A percentile compares a stretch with the other conserved stretches of the same genome.
phyloP scores from a whole-genome alignment of 2,888 invertebrate species.

The Lacanobia oleracea region DNA sequence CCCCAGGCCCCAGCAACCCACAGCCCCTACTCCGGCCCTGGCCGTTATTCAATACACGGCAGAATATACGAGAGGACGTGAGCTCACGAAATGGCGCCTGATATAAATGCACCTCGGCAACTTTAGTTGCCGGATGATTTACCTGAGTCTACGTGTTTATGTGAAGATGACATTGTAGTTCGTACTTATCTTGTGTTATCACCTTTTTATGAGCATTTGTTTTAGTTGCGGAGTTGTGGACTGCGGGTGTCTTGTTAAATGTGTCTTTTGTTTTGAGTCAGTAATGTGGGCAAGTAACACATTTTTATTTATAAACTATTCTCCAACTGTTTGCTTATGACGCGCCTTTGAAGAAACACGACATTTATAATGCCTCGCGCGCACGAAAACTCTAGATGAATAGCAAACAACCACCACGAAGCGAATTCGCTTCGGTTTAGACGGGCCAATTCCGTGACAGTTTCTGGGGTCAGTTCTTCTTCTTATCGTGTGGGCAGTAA shows the following conservation, averaged over 20 bases:
- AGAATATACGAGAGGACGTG: conserved; percentile 62
- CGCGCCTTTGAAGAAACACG: too few species aligned
- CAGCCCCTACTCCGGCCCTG: conserved; percentile 51
- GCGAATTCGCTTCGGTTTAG: too few species aligned
- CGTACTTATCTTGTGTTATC: conserved; percentile 37
- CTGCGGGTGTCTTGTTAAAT: conserved; percentile 6
- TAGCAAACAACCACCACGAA: too few species aligned
- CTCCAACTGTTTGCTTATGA: too few species aligned
- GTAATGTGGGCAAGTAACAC: not conserved
- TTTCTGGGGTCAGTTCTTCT: too few species aligned
- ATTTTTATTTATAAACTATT: not conserved
- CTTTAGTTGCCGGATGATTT: conserved; percentile 53
- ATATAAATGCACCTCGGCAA: conserved; percentile 58
- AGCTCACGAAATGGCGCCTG: conserved; percentile 59
- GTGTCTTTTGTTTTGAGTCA: not conserved
- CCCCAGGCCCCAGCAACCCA: not conserved
- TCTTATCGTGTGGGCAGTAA: too few species aligned
- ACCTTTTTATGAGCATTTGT: conserved; percentile 17
- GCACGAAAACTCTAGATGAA: too few species aligned
- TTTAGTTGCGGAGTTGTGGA: not conserved
- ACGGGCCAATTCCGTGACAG: too few species aligned
- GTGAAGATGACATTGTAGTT: conserved; percentile 29
- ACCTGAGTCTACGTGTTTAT: conserved; percentile 54
- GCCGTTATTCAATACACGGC: conserved; percentile 64
- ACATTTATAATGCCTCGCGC: too few species aligned